phyloP scores from a whole-genome alignment of 2,797 vertebrate species.

The Mergus octosetaceus region DNA sequence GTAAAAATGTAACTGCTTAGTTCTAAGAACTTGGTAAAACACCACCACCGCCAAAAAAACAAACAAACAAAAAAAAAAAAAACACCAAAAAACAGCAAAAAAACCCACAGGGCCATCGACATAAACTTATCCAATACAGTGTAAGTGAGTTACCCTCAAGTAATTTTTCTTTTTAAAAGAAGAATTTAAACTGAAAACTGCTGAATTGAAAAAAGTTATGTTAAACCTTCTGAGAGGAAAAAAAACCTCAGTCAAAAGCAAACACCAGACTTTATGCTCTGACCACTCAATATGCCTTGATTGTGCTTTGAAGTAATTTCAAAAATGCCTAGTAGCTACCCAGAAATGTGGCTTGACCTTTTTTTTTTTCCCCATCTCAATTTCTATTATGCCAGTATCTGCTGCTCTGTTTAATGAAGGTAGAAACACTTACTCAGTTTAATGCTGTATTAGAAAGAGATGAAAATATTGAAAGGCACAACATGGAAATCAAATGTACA shows the following conservation, averaged over 20 bases:
- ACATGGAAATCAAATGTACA: accelerated
- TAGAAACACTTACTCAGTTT: neutral
- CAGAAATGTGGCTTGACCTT: neutral
- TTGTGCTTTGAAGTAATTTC: neutral
- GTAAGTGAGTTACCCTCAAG: neutral
- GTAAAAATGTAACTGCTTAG: neutral
- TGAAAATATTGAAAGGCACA: neutral
- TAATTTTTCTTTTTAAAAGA: neutral
- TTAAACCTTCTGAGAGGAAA: neutral
- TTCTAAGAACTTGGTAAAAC: neutral
- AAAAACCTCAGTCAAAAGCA: neutral
- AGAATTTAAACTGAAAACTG: neutral
- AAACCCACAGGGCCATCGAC: neutral
- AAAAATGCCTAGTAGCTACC: neutral
- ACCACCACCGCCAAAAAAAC: too few species aligned
- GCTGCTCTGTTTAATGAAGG: neutral
- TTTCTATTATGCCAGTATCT: neutral
- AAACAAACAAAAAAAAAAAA: too few species aligned
- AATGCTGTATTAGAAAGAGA: neutral
- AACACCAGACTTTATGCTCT: neutral
- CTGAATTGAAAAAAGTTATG: neutral
- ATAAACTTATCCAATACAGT: neutral
- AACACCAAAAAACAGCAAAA: neutral
- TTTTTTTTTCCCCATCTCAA: neutral
- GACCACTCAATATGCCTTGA: neutral